These are phyloP conservation scores for Chaetodon auriga DNA, from an alignment of 2,113 vertebrate genomes.

Conservation along the genomic window DNA sequence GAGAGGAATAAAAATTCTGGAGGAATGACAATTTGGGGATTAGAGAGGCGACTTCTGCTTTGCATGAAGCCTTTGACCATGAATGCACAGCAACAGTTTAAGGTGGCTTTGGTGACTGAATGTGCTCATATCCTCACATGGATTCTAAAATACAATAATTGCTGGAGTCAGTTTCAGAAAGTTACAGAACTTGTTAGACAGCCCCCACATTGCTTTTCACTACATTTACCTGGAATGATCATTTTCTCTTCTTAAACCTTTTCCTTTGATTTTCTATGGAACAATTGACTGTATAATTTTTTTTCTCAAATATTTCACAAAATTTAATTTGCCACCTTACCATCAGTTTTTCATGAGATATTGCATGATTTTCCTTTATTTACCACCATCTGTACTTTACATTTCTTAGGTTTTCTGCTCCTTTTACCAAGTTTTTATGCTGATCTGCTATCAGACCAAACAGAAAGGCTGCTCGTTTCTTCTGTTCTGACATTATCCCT, in stretches of 20 bases:
- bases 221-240: background rate
- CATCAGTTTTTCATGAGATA: background rate
- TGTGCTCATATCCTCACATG: no score
- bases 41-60: no score
- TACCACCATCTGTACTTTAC: background rate
- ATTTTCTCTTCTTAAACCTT: background rate
- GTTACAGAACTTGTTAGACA: background rate
- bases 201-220: background rate
- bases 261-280: background rate
- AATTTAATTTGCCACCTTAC: background rate
- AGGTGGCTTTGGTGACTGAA: no score
- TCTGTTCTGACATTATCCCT: conserved; percentile 20
- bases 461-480: background rate
- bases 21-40: no score
- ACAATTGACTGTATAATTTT: background rate
- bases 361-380: background rate
- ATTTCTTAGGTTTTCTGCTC: background rate
- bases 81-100: no score
- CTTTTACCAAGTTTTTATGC: background rate
- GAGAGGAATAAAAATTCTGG: no score
- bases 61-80: no score
- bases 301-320: background rate
- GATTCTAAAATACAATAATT: no score
- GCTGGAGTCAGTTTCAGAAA: background rate
- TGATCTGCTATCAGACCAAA: background rate